Conservation (phyloP, 2,113 vertebrate genomes). For the Neotragus pygmaeus region DNA sequence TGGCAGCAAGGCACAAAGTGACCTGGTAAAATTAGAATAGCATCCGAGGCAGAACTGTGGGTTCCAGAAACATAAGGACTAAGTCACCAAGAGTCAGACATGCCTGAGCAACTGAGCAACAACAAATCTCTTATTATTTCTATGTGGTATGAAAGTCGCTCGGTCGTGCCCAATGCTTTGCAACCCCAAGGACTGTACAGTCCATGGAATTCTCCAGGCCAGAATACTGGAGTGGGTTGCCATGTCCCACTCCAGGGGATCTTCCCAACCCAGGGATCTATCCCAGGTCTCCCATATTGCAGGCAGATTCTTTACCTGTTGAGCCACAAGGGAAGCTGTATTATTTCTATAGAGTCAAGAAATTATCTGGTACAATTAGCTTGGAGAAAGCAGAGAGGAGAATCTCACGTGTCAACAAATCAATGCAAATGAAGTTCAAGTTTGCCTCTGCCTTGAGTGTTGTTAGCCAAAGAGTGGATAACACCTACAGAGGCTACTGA, state of each 20-base stretch:
- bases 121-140: not conserved
- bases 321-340: not conserved
- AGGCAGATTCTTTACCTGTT: fast-evolving
- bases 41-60: not conserved
- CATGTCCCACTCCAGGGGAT: not conserved
- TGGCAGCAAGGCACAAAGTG: not conserved
- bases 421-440: not conserved
- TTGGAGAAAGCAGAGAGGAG: not conserved
- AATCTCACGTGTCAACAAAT: not conserved
- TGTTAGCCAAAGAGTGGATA: not conserved
- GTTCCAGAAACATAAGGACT: not conserved
- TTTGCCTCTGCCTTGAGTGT: not conserved
- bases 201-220: not conserved
- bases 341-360: not conserved
- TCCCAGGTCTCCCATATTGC: fast-evolving
- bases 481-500: not conserved
- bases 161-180: fast-evolving
- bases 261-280: not conserved
- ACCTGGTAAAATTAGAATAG: not conserved
- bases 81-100: not conserved
- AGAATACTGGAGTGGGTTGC: not conserved
- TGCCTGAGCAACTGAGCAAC: not conserved
- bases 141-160: not conserved
- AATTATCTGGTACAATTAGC: not conserved
- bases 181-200: not conserved